Base-by-base conservation (phyloP, 1,140 invertebrate species). In the Cydia splendana region DNA sequence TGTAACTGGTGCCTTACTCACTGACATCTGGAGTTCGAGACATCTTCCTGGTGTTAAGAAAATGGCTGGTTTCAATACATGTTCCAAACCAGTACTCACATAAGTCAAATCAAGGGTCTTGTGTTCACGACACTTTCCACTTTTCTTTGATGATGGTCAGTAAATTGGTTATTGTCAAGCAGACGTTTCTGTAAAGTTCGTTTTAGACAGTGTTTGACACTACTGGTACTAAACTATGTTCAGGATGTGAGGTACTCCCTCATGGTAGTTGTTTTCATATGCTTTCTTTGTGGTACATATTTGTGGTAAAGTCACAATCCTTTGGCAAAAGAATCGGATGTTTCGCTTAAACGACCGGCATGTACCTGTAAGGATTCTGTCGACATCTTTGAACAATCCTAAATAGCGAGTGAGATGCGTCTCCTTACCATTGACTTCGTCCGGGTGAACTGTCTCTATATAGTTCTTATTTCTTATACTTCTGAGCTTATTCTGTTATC, bases 401-500 rank as follows among this genome's bases (percentile, higher is more conserved):
- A 80, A 2, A 24, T 24, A 24, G 24, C 24, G 24, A 24, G 24
- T 24, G 2, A 24, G 24, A 24, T 24, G 24, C 2, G 24, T 24
- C 24, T 24, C 24, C 24, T 24, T 24, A 24, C 24, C 24, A 0
- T 24, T 2, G 2, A 24, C 24, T 24, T 24, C 24, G 2, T 24
- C 24, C 24, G 24, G 24, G 24, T 24, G 2, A n/a, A 24, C 1
- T 24, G 24, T 24, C 24, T 24, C 24, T 24, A 24, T 24, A 24
- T 24, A 24, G 1, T 24, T 42, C n/a, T 45, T 77, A 5, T 71
- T 15, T 51, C 76, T 71, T 12, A 15, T 4, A 69, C n/a, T 76
- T 81, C 77, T 81, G 76, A 15, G 77, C 20, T 74, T 77, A 34
- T 65, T n/a, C 53, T 51, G 76, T 76, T 48, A 18, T 75, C 45